Evolutionary conservation across 1,140 invertebrate genomes (phyloP), one percentile per base, ranked within the genome.

Genomic region (Chrysomallon squamiferum): DNA sequence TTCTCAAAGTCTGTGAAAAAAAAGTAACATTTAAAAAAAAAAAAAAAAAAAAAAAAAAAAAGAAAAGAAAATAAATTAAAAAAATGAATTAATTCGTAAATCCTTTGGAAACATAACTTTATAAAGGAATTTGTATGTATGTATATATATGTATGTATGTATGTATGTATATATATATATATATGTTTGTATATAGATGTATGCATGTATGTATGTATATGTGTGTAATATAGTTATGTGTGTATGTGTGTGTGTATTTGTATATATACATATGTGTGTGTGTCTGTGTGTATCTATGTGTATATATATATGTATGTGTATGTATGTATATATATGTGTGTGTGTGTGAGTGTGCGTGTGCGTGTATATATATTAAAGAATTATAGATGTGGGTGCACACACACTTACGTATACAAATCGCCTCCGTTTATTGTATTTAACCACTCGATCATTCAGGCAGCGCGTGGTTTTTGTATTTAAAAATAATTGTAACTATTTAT

Each of bases 201-300:
- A 11, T 43, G 11, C 11, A 43, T 13, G n/a, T 43, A 43, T 13
- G 41, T 13, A 0, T 13, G 41, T n/a, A 0, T 11, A 43, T 43
- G 11, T 11, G n/a, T 29, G 13, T 9, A 27, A 27, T 20, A 58
- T 61, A 22, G 22, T 22, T 61, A 22, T 49, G 22, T 61, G 18
- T 61, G n/a, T 18, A 52, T 52, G 15, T 52, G 25, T 49, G 59
- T 61, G 25, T 61, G 33, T 61, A 43, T 49, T 22, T 61, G 35
- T 47, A 50, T 61, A 18, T 49, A 25, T 61, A 43, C 33, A 15
- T 61, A 11, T 22, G 33, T 35, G 18, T 61, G 35, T 47, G 3
- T 61, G 5, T 47, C 11, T 50, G 35, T 47, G 27, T 61, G 33
- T 47, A 45, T 54, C 2, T 47, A 4, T 61, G 33, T 47, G 2